A percentile compares a stretch with the other conserved stretches of the same genome.
Conservation (phyloP, 2,888 invertebrate species). For the Steinernema hermaphroditum region DNA sequence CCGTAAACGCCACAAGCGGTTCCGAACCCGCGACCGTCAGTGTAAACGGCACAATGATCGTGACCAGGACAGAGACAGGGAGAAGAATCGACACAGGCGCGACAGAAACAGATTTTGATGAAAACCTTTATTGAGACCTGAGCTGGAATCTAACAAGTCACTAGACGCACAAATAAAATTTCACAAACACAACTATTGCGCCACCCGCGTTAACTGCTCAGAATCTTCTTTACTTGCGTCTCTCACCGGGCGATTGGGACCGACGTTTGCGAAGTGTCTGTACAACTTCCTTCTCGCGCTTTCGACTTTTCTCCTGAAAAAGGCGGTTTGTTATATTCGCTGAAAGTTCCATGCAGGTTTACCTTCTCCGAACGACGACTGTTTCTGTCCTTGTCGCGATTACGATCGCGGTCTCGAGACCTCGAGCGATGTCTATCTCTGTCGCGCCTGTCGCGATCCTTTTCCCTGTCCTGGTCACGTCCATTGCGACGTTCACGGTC, state of each 20-base stretch:
- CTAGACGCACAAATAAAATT: background rate
- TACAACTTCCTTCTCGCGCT: constrained; percentile 40
- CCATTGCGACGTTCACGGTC: background rate
- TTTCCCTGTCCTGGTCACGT: background rate
- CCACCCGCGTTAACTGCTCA: background rate
- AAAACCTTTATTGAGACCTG: no score
- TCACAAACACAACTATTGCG: background rate
- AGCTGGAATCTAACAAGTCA: no score
- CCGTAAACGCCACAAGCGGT: background rate
- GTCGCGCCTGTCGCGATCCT: constrained; percentile 4
- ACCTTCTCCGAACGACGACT: background rate
- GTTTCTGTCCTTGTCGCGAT: background rate
- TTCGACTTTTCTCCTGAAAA: constrained; percentile 35
- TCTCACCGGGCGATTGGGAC: background rate
- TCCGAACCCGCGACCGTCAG: background rate
- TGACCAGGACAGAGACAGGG: background rate
- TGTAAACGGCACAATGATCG: background rate
- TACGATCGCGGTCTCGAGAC: background rate
- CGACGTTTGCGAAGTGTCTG: constrained; percentile 38
- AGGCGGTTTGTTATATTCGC: constrained; percentile 1
- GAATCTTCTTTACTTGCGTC: background rate
- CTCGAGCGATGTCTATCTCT: background rate
- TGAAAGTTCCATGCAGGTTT: constrained; percentile 13
- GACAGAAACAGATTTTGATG: no score
- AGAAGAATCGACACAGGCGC: background rate